phyloP scores from a whole-genome alignment of 2,113 vertebrate genomes.

The Gopherus evgoodei region DNA sequence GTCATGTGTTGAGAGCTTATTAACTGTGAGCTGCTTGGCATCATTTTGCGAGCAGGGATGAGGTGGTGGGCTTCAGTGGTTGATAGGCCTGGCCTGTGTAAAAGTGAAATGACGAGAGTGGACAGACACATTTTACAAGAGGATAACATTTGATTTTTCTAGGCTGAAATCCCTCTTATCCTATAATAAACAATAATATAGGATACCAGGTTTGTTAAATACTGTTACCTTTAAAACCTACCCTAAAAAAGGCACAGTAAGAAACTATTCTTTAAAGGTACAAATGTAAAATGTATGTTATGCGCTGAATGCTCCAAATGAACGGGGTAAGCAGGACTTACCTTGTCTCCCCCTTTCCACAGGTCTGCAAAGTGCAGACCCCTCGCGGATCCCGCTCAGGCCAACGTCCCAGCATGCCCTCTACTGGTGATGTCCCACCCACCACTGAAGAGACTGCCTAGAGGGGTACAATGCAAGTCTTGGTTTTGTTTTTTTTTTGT shows the following conservation, averaged over 20 bases:
- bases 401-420: conserved; percentile 73
- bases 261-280: conserved; percentile 48
- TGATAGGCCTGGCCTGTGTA: conserved; percentile 58
- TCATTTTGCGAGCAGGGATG: neutral
- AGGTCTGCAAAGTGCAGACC: conserved; percentile 73
- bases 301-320: conserved; percentile 61
- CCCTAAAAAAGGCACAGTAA: conserved; percentile 29
- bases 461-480: conserved; percentile 70
- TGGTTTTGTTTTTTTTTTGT: conserved; percentile 25
- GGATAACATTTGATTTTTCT: neutral
- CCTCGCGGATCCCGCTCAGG: conserved; percentile 67
- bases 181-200: rapidly evolving
- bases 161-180: neutral
- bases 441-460: conserved; percentile 76
- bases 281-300: conserved; percentile 56
- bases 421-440: conserved; percentile 76
- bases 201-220: neutral
- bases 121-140: conserved; percentile 28
- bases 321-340: conserved; percentile 63
- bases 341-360: conserved; percentile 68
- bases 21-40: conserved; percentile 18
- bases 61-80: conserved; percentile 51
- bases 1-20: conserved; percentile 14
- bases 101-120: conserved; percentile 28
- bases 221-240: neutral